Percentiles rank a stretch among this genome's conserved stretches.
Evolutionary conservation across 2,888 invertebrate genomes (phyloP).

Genomic region (Ptycholaimellus sp.): DNA sequence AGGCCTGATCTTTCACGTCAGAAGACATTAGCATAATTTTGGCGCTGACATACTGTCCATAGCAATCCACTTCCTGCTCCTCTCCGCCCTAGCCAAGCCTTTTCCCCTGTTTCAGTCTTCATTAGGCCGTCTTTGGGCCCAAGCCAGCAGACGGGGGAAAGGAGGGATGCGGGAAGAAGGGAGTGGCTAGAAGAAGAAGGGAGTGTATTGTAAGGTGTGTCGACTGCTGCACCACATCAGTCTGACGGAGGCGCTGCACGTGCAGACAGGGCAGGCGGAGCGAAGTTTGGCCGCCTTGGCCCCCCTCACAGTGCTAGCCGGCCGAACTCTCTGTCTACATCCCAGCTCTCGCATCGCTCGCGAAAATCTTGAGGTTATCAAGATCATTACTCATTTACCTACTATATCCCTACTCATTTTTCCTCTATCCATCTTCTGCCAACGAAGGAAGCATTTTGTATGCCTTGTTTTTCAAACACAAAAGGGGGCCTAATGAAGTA

Average conservation of each 20-base stretch:
- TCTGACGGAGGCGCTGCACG: slow-evolving; percentile 71
- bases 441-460: not conserved
- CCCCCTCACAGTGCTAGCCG: slow-evolving; percentile 75
- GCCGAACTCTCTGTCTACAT: slow-evolving; percentile 66
- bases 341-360: slow-evolving; percentile 79
- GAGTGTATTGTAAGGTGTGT: slow-evolving; percentile 44
- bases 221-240: slow-evolving; percentile 85
- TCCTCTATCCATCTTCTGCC: not conserved
- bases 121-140: no score
- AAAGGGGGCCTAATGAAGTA: not conserved
- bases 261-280: slow-evolving; percentile 82
- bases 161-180: no score
- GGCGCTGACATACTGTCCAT: no score
- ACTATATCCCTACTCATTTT: slow-evolving; percentile 24
- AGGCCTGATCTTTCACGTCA: no score
- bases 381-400: no score
- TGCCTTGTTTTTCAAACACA: not conserved
- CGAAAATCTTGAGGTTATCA: slow-evolving; percentile 78
- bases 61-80: no score
- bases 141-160: no score
- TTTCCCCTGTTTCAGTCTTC: no score
- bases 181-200: no score
- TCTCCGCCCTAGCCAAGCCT: no score
- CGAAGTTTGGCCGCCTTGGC: slow-evolving; percentile 79
- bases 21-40: no score